These are phyloP conservation scores for Cephus pulcher DNA, from an alignment of 2,888 invertebrate species.

Conservation along the genomic window DNA sequence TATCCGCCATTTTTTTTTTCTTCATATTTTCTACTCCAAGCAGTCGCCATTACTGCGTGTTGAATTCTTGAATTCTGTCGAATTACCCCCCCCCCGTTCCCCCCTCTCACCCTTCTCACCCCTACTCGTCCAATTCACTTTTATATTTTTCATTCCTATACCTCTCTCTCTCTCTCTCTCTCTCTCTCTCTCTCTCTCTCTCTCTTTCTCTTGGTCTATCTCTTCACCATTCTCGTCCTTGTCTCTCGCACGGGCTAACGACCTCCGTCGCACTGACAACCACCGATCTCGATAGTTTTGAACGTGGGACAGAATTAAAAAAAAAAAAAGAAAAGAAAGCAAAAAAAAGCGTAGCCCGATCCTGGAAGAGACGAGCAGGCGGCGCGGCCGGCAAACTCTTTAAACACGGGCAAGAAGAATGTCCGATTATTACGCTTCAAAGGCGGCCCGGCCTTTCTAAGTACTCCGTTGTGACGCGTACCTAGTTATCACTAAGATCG, in stretches of 20 bases:
- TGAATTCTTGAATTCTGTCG: not conserved
- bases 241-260: not conserved
- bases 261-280: not conserved
- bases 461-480: constrained; percentile 7
- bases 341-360: not conserved
- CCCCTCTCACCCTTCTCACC: too few species aligned
- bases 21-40: not conserved
- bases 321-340: too few species aligned
- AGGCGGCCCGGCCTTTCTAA: constrained; percentile 3
- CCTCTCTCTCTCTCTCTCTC: not conserved
- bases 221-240: not conserved
- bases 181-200: not conserved
- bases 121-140: too few species aligned
- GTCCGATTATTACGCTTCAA: constrained; percentile 8
- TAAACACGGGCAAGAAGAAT: constrained; percentile 7
- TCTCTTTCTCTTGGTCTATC: not conserved
- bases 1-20: not conserved
- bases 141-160: not conserved
- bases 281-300: not conserved
- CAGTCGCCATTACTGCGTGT: not conserved
- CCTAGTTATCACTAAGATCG: constrained; percentile 7
- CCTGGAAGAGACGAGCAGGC: not conserved
- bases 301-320: not conserved
- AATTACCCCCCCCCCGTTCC: not conserved
- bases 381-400: constrained; percentile 1